A percentile compares a stretch with the other conserved stretches of the same genome.
These are phyloP conservation scores for Anas acuta DNA, from an alignment of 2,797 vertebrate genomes.

Conservation along the genomic window DNA sequence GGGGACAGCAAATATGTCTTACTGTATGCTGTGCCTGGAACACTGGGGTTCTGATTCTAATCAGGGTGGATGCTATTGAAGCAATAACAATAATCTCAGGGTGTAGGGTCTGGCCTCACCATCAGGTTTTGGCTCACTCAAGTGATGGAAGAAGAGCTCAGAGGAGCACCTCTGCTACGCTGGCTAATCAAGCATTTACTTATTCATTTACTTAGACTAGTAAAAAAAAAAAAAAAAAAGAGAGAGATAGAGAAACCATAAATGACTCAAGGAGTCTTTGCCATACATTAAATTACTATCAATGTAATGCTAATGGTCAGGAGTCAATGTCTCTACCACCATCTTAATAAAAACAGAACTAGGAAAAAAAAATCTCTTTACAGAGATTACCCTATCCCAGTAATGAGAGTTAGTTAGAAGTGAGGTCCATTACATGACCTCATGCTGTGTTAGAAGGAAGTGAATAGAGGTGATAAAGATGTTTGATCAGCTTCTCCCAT, in stretches of 20 bases:
- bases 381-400: not conserved
- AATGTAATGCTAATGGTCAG: not conserved
- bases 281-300: not conserved
- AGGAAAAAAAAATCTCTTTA: not conserved
- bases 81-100: not conserved
- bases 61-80: not conserved
- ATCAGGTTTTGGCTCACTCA: not conserved
- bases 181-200: not conserved
- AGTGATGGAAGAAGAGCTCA: not conserved
- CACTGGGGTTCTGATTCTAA: not conserved
- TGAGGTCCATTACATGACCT: not conserved
- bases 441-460: not conserved
- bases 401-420: not conserved
- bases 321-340: not conserved
- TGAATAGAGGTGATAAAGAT: not conserved
- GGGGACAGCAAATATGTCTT: not conserved
- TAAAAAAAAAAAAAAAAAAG: accelerated
- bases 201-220: not conserved
- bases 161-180: not conserved
- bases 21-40: not conserved
- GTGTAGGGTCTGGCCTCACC: not conserved
- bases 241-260: not conserved
- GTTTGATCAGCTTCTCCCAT: not conserved
- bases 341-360: not conserved
- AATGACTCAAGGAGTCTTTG: not conserved